Evolutionary conservation across 2,888 invertebrate species (phyloP), one percentile per base, ranked within the genome.

Genomic region (Lacanobia wlatinum): DNA sequence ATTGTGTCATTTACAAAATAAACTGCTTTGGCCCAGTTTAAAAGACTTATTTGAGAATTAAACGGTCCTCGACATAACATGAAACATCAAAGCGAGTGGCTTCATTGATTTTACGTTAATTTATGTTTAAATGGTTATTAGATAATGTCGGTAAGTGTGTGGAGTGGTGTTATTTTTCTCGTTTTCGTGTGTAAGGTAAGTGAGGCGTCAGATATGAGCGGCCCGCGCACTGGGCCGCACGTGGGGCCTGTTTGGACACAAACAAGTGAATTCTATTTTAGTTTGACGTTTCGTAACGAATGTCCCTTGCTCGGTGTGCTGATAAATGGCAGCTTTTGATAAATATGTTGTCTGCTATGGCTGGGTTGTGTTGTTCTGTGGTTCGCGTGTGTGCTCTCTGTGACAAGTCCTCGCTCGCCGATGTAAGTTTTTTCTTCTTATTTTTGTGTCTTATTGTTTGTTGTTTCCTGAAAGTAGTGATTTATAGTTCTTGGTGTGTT

Each of bases 1-100:
- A 91, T 89, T 88, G 90, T 93, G 92, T 92, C 93, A 90, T 91
- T 91, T 88, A 90, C 88, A 87, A 90, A 92, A 93, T 89, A 92
- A 91, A 92, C 90, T 88, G 86, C 89, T 88, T 81, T 90, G 93
- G 86, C 92, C 93, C 84, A 92, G 88, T 91, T 94, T 87, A 85
- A 82, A 88, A 89, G 91, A 91, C 87, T 90, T 90, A 90, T 91
- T 87, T 86, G 87, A 80, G 85, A 90, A 90, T 91, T 90, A 90
- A 90, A 88, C 86, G 87, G 82, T 82, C 83, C 78, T 84, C 70
- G 77, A 60, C 58, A 52, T 65, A 80, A 85, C 80, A 76, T 61
- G 84, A 86, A 87, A 92, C 91, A 92, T 93, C 92, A 93, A 93
- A 93, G 92, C 76, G 83, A 76, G 74, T 72, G 76, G 76, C 62